Conservation (phyloP, 2,113 vertebrate species). For the Butorides virescens region DNA sequence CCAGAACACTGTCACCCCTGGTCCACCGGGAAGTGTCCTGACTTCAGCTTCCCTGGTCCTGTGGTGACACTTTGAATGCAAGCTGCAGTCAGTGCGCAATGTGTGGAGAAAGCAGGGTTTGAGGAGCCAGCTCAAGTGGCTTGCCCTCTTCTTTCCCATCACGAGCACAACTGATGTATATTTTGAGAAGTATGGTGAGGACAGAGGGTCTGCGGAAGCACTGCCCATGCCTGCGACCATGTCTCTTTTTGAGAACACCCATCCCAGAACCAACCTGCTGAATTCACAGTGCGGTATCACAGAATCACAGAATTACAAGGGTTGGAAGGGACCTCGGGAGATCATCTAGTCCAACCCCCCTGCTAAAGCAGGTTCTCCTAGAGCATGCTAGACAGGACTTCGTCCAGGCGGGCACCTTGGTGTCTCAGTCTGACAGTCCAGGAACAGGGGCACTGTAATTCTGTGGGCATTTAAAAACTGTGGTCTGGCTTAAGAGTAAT, state of each 20-base stretch:
- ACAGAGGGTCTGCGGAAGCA: background rate
- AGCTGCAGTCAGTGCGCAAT: background rate
- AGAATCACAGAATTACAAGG: too few species aligned
- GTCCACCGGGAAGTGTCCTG: background rate
- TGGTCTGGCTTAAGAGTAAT: background rate
- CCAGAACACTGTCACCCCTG: rapidly evolving
- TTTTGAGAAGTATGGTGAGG: background rate
- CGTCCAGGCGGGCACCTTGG: too few species aligned
- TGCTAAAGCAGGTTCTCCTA: too few species aligned
- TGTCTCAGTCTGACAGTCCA: rapidly evolving
- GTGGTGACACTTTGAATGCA: background rate
- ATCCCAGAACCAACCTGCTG: rapidly evolving
- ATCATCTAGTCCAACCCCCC: too few species aligned
- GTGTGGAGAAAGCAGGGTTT: background rate
- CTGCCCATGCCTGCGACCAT: rapidly evolving
- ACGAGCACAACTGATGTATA: rapidly evolving
- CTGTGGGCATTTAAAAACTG: background rate
- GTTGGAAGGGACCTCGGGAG: too few species aligned
- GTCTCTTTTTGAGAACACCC: background rate
- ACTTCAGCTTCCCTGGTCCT: background rate
- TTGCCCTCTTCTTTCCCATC: background rate
- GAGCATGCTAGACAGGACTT: too few species aligned
- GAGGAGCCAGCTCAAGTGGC: background rate
- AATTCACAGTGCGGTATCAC: background rate
- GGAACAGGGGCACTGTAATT: background rate